phyloP scores from a whole-genome alignment of 2,888 invertebrate species.

The Pseudococcus longispinus region DNA sequence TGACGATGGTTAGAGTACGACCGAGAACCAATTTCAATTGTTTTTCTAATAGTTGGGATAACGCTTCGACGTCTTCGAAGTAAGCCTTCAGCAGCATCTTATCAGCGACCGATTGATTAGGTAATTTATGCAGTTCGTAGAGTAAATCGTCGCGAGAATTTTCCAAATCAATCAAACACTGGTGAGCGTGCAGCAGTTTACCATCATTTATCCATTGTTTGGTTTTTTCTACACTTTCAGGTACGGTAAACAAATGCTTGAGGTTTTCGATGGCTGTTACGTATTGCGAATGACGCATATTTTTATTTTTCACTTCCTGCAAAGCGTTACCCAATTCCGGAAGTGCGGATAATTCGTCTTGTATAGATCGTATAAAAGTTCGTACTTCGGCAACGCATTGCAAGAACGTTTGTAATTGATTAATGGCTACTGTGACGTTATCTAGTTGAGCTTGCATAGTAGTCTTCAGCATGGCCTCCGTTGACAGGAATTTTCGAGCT shows the following conservation, averaged over 20 bases:
- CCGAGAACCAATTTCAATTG: constrained; percentile 89
- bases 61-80: constrained; percentile 91
- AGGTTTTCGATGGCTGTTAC: constrained; percentile 98
- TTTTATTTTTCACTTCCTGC: constrained; percentile 87
- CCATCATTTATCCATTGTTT: constrained; percentile 94
- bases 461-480: constrained; percentile 95
- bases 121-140: constrained; percentile 91
- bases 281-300: constrained; percentile 93
- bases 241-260: constrained; percentile 97
- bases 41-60: constrained; percentile 87
- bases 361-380: constrained; percentile 77
- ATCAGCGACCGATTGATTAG: constrained; percentile 88
- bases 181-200: constrained; percentile 92
- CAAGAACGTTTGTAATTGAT: constrained; percentile 84
- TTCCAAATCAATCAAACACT: constrained; percentile 93
- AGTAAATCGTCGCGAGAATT: constrained; percentile 95
- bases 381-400: constrained; percentile 77
- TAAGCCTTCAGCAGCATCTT: constrained; percentile 93
- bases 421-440: constrained; percentile 91
- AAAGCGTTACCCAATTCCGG: constrained; percentile 81
- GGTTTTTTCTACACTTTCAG: constrained; percentile 93
- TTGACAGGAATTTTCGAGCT: constrained; percentile 82
- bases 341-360: constrained; percentile 76
- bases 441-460: constrained; percentile 98
- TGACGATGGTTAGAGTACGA: constrained; percentile 89